Conservation (phyloP, 2,888 invertebrate genomes). For the Galeruca laticollis region DNA sequence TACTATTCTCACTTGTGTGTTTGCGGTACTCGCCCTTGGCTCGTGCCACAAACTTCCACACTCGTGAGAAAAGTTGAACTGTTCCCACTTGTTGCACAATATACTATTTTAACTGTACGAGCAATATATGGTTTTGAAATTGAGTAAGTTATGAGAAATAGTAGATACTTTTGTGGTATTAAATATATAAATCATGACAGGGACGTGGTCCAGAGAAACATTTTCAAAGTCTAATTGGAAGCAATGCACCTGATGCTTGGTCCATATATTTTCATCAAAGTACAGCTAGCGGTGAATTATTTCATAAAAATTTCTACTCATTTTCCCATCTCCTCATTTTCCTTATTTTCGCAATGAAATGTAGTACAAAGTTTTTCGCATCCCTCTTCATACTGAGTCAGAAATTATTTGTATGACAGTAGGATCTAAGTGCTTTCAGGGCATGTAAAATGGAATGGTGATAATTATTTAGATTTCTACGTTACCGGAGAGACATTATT, state of each 20-base stretch:
- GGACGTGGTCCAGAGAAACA: not conserved
- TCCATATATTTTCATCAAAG: conserved; percentile 16
- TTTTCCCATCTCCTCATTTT: conserved; percentile 39
- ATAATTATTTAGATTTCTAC: conserved; percentile 50
- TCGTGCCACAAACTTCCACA: too few relatives aligned
- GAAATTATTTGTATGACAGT: conserved; percentile 37
- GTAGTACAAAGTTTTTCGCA: conserved; percentile 26
- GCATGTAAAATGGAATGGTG: conserved; percentile 36
- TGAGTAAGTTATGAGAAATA: too few relatives aligned
- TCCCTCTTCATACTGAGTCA: conserved; percentile 31
- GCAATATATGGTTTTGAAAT: too few relatives aligned
- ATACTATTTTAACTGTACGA: too few relatives aligned
- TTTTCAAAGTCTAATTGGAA: conserved; percentile 3
- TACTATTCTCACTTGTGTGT: too few relatives aligned
- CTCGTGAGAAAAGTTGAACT: too few relatives aligned
- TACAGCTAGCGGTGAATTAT: conserved; percentile 26
- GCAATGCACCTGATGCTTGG: conserved; percentile 13
- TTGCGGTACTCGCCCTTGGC: too few relatives aligned
- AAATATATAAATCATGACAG: not conserved
- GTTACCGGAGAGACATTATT: conserved; percentile 43
- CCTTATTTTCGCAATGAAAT: conserved; percentile 26
- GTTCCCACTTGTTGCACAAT: too few relatives aligned
- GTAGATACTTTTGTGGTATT: too few relatives aligned
- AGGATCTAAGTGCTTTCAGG: conserved; percentile 33
- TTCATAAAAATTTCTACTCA: conserved; percentile 28